A percentile compares a stretch with the other conserved stretches of the same genome.
phyloP scores from a whole-genome alignment of 2,113 vertebrate species.

The Psilopsiagon aymara region DNA sequence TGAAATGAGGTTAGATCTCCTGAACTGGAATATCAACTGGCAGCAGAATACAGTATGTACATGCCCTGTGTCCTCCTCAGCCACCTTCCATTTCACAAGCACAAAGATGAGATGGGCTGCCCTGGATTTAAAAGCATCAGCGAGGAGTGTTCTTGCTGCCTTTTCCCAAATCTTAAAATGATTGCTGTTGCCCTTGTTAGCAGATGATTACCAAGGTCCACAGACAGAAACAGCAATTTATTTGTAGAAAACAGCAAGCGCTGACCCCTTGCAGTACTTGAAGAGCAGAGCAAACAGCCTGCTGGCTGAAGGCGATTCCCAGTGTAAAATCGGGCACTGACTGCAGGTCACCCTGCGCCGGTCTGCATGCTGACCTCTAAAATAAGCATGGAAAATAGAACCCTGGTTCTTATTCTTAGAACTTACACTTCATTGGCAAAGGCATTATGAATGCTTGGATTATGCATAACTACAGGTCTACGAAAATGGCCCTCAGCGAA shows the following conservation, averaged over 20 bases:
- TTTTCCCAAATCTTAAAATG: neutral
- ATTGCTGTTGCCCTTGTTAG: neutral
- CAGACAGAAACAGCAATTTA: neutral
- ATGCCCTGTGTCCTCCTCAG: neutral
- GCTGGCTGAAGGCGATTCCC: neutral
- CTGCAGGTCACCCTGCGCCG: rapidly evolving
- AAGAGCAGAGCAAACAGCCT: neutral
- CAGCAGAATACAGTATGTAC: neutral
- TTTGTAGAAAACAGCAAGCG: neutral
- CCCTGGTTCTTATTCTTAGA: neutral
- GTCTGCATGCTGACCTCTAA: neutral
- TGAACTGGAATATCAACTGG: neutral
- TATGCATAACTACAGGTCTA: neutral
- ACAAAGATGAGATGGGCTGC: neutral
- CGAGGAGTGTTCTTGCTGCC: neutral
- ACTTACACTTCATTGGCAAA: neutral
- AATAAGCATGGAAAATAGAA: neutral
- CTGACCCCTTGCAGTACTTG: neutral
- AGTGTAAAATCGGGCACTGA: neutral
- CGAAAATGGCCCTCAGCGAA: neutral
- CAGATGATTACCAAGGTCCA: neutral
- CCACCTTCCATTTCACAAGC: neutral
- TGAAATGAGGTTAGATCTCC: conserved; percentile 39
- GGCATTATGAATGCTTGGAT: neutral
- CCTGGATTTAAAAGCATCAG: neutral